Evolutionary conservation across 2,888 invertebrate species (phyloP).

Genomic region (Drosophila rellima): DNA sequence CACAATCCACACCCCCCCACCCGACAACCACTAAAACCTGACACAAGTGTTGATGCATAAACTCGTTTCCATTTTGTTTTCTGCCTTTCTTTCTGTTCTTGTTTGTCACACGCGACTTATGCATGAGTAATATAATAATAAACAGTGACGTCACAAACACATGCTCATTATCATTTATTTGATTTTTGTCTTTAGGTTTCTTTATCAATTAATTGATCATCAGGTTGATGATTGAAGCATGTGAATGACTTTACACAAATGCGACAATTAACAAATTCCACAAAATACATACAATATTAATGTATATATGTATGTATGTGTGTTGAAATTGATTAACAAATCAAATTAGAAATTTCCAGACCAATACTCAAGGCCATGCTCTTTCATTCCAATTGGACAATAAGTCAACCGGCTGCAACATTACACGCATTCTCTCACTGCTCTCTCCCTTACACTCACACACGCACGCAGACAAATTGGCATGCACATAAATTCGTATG

Average conservation of each 20-base stretch:
- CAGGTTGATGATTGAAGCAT: conserved; percentile 21
- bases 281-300: neutral
- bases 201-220: conserved; percentile 37
- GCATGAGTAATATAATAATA: conserved; percentile 41
- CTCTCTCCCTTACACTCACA: neutral
- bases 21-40: neutral
- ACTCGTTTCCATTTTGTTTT: conserved; percentile 42
- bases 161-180: conserved; percentile 5
- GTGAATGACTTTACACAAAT: conserved; percentile 54
- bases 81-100: conserved; percentile 13
- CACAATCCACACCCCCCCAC: neutral
- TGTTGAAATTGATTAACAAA: conserved; percentile 36
- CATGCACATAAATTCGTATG: conserved; percentile 61
- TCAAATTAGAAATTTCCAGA: conserved; percentile 55
- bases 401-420: conserved; percentile 32
- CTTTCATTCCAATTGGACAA: conserved; percentile 39
- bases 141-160: conserved; percentile 54
- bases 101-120: conserved; percentile 55
- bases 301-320: neutral
- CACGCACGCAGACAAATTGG: conserved; percentile 22
- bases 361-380: conserved; percentile 33
- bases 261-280: conserved; percentile 14
- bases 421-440: conserved; percentile 8
- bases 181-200: conserved; percentile 15
- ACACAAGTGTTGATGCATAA: conserved; percentile 23